Evolutionary conservation across 2,113 vertebrate species (phyloP), one percentile per base, ranked within the genome.

Genomic region (Gallinago media): DNA sequence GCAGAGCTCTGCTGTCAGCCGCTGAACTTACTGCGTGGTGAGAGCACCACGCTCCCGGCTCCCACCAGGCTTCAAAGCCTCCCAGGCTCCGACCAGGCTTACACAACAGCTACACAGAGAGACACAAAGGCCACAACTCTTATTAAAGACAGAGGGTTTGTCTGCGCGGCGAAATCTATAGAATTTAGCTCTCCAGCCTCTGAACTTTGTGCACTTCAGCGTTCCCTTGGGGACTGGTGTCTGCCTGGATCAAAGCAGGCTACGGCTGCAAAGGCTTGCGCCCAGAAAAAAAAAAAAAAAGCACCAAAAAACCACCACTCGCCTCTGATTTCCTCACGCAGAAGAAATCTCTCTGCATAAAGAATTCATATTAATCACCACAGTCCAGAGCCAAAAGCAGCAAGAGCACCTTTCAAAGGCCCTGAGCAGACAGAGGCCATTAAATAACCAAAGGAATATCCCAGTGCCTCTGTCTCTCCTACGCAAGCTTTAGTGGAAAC

Each of bases 401-500:
- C 89, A 82, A 82, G 50, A 88, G 74, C 74, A 95, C 82, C 92
- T 97, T 95, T 90, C 78, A 92, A 85, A 96, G 78, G 78, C 54
- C 54, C 46, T 80, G 75, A 80, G 73, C 19, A 94, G 71, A 85
- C 32, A 94, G 67, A 93, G 72, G 78, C 71, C 80, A 67, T 80
- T 63, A 88, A 97, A 89, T 32, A 82, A 79, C 49, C 58, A 62
- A 50, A 88, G 89, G 81, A 61, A n/a, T 20, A 92, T 19, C 40
- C 12, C 31, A 92, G 93, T 44, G 70, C n/a, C 62, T 74, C 81
- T 55, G 62, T 11, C 36, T 82, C 66, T 91, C 62, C 93, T 70
- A 34, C 0, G 0, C 25, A 58, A 79, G 59, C 78, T 59, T 62
- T 42, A 67, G 27, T 46, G 88, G 62, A 67, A 74, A 65, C 75